Evolutionary conservation across 2,888 invertebrate genomes (phyloP).

Genomic region (Troides oblongomaculatus): DNA sequence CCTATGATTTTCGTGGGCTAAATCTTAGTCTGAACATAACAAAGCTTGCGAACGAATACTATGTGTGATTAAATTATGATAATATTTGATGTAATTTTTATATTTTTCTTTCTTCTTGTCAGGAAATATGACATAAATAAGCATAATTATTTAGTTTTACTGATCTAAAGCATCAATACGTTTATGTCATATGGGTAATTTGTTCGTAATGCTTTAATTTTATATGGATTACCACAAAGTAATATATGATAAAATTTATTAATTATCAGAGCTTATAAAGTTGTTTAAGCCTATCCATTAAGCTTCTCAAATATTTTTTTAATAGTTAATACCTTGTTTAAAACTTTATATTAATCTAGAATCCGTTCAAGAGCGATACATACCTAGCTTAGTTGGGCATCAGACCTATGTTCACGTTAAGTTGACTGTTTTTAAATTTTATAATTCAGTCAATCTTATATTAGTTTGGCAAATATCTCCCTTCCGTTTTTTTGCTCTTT

Average conservation of each 20-base stretch:
- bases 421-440: not conserved
- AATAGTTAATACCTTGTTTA: conserved; percentile 1
- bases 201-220: conserved; percentile 6
- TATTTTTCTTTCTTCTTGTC: too few species aligned
- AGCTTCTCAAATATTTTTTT: conserved; percentile 8
- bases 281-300: conserved; percentile 5
- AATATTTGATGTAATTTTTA: too few species aligned
- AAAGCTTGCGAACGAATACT: too few species aligned
- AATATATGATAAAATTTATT: conserved; percentile 2
- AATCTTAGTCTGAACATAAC: too few species aligned
- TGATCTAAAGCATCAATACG: not conserved
- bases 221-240: conserved; percentile 6
- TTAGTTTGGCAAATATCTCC: too few species aligned
- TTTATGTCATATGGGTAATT: not conserved
- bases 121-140: too few species aligned
- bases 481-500: too few species aligned
- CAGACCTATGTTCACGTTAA: not conserved
- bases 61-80: too few species aligned
- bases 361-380: not conserved
- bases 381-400: too few species aligned
- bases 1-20: too few species aligned
- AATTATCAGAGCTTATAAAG: conserved; percentile 21
- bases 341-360: not conserved
- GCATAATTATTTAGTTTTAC: not conserved
- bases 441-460: not conserved